A percentile compares a stretch with the other conserved stretches of the same genome.
Conservation (phyloP, 2,888 invertebrate species). For the Antheraea assamensis region DNA sequence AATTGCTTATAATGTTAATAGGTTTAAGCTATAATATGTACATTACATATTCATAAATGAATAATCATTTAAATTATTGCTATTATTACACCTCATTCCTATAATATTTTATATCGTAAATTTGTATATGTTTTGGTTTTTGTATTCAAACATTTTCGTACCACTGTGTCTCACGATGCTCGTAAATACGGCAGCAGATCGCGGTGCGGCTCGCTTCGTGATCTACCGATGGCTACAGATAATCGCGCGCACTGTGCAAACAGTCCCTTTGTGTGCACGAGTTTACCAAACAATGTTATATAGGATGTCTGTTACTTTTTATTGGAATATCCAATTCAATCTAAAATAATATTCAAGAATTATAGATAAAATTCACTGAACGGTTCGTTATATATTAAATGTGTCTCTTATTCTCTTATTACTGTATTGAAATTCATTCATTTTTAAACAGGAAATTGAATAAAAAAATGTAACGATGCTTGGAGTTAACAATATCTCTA, state of each 20-base stretch:
- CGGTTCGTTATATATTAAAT: background rate
- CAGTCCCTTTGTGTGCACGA: conserved; percentile 60
- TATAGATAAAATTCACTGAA: conserved; percentile 1
- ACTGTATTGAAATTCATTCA: too few relatives aligned
- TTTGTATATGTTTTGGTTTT: background rate
- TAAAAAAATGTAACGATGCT: background rate
- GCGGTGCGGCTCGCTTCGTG: conserved; percentile 38
- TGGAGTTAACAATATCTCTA: too few relatives aligned
- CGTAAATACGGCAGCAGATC: background rate
- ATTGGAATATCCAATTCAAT: background rate
- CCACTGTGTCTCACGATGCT: background rate
- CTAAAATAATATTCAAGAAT: background rate
- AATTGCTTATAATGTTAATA: too few relatives aligned
- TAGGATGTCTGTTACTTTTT: conserved; percentile 32
- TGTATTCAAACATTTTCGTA: background rate
- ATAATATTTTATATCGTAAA: background rate
- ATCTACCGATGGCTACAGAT: conserved; percentile 58
- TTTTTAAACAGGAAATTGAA: background rate
- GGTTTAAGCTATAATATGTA: too few relatives aligned
- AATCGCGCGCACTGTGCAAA: conserved; percentile 65
- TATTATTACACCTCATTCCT: background rate
- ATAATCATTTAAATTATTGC: too few relatives aligned
- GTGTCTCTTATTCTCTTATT: background rate
- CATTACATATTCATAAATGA: too few relatives aligned
- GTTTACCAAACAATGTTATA: conserved; percentile 44